A percentile compares a stretch with the other conserved stretches of the same genome.
These are phyloP conservation scores for Daktulosphaira vitifoliae DNA, from an alignment of 1,140 invertebrate species.

Conservation along the genomic window DNA sequence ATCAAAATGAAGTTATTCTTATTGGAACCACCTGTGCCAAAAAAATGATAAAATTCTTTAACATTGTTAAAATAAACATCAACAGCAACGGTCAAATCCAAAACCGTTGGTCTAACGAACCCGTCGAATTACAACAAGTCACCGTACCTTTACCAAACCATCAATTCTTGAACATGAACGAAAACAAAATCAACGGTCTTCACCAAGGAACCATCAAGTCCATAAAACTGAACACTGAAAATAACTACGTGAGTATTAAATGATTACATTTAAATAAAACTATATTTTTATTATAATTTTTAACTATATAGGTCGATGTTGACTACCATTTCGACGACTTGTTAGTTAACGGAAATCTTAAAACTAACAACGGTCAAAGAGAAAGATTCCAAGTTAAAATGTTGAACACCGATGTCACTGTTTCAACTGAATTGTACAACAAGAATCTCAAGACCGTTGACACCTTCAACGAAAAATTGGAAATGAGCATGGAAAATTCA, in stretches of 20 bases:
- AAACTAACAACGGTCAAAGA: not conserved
- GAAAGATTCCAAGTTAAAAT: not conserved
- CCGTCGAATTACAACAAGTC: not conserved
- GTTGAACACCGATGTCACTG: not conserved
- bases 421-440: constrained; percentile 1
- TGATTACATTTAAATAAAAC: too few species aligned
- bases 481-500: not conserved
- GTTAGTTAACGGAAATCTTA: not conserved
- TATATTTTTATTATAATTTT: too few species aligned
- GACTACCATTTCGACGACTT: constrained; percentile 1
- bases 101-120: not conserved
- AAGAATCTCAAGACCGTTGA: not conserved
- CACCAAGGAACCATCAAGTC: not conserved
- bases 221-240: constrained; percentile 1
- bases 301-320: constrained; percentile 7
- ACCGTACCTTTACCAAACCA: not conserved
- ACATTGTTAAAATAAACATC: not conserved
- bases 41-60: constrained; percentile 8
- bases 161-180: not conserved
- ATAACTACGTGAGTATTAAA: not conserved
- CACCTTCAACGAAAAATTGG: not conserved
- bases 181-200: not conserved
- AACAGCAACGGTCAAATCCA: not conserved
- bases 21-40: not conserved
- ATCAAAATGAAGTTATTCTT: not conserved